Evolutionary conservation across 1,140 invertebrate species (phyloP), one percentile per base, ranked within the genome.

Genomic region (Bombyx mori): DNA sequence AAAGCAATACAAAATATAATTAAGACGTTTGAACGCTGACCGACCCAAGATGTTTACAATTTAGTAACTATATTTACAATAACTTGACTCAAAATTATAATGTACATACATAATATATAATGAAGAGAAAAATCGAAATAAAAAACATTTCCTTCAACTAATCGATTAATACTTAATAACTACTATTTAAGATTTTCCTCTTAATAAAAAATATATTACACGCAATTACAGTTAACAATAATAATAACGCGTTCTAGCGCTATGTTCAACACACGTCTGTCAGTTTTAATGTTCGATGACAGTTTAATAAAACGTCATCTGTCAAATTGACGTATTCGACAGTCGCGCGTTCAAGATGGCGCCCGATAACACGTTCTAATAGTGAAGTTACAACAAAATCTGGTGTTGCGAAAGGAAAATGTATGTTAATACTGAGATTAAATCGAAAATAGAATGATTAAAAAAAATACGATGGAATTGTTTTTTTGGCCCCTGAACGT

Each of bases 141-240:
- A 84, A 82, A 76, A 79, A 82, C 26, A 35, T 35, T 35, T 54
- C 42, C 79, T 82, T 81, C 80, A 83, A 83, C 83, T 77, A 82
- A 83, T 83, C 81, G 80, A 49, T 83, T 83, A 86, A 80, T 83
- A 70, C 66, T 81, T 86, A 86, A 84, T 70, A 78, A 77, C 80
- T 82, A 84, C 73, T 77, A 79, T 82, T 82, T 83, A 86, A 86
- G 82, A 84, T 73, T 83, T 83, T 80, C 60, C 70, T 82, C 78
- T 82, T 82, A 83, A 83, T 83, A 86, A 86, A 74, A 56, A 84
- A 83, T 86, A 86, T 86, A 81, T 82, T 86, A 86, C 81, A 84
- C 74, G 75, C 74, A 75, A 75, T 76, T 35, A 69, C 60, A 69
- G 63, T 79, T 79, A 84, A 85, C 79, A 82, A 83, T 83, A 71